Conservation (phyloP, 1,140 invertebrate species). For the Oedothorax gibbosus region DNA sequence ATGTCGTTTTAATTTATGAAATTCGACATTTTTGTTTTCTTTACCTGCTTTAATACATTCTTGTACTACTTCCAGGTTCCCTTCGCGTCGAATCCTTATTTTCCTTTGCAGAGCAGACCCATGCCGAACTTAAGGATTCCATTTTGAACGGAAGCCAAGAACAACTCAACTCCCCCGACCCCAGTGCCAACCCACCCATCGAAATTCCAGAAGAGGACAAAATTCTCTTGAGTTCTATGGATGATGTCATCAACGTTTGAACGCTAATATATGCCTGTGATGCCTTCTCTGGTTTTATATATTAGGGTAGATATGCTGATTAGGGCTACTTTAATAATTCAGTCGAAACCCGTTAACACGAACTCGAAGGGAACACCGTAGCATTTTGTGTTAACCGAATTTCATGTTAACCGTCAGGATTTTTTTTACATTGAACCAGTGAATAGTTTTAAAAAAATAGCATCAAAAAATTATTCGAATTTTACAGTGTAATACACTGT, state of each 20-base stretch:
- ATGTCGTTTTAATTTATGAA: too few relatives aligned
- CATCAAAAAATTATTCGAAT: too few relatives aligned
- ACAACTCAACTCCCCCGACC: constrained; percentile 22
- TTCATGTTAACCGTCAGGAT: too few relatives aligned
- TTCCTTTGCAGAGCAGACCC: constrained; percentile 24
- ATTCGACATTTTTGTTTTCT: background rate
- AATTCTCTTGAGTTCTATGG: constrained; percentile 27
- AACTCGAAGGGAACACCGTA: too few relatives aligned
- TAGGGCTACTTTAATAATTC: too few relatives aligned
- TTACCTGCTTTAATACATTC: background rate
- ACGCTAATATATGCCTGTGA: constrained; percentile 12
- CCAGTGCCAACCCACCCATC: constrained; percentile 45
- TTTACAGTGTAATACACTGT: too few relatives aligned
- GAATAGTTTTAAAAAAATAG: too few relatives aligned
- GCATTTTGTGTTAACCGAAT: too few relatives aligned
- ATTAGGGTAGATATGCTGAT: too few relatives aligned
- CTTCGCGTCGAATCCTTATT: constrained; percentile 26
- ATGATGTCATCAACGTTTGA: constrained; percentile 57
- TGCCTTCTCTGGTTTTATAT: background rate
- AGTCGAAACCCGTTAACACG: too few relatives aligned
- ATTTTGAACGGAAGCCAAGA: constrained; percentile 53
- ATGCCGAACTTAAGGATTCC: constrained; percentile 20
- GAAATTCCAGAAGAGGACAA: constrained; percentile 10
- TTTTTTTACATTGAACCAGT: too few relatives aligned
- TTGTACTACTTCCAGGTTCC: background rate